Evolutionary conservation across 1,140 invertebrate genomes (phyloP).

Genomic region (Drosophila nigromelanica): DNA sequence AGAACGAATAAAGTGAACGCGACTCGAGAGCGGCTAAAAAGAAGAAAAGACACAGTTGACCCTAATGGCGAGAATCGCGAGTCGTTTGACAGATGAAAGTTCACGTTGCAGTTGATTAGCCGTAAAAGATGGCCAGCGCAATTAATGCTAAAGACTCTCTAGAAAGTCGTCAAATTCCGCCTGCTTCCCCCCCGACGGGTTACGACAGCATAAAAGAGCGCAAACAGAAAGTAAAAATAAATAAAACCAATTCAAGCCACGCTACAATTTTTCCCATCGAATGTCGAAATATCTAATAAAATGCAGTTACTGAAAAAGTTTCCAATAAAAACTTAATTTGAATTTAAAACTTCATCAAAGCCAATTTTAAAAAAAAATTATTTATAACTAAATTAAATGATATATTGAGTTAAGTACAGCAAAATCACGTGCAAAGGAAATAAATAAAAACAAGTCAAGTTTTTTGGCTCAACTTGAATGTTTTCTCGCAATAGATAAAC

Average conservation of each 20-base stretch:
- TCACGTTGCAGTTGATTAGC: slow-evolving; percentile 40
- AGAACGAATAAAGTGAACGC: slow-evolving; percentile 29
- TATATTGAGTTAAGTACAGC: too few species aligned
- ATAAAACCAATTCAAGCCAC: neutral
- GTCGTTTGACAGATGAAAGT: slow-evolving; percentile 53
- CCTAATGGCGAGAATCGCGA: slow-evolving; percentile 51
- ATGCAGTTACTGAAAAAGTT: too few species aligned
- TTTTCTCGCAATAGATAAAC: neutral
- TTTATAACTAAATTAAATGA: too few species aligned
- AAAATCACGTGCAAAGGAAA: too few species aligned
- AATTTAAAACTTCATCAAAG: too few species aligned
- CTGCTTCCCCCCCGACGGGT: neutral
- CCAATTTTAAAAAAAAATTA: too few species aligned
- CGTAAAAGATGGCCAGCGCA: slow-evolving; percentile 34
- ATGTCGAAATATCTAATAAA: too few species aligned
- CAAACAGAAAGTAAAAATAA: slow-evolving; percentile 5
- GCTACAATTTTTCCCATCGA: neutral
- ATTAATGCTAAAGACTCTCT: slow-evolving; percentile 6
- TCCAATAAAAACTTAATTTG: too few species aligned
- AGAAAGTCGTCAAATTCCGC: slow-evolving; percentile 9
- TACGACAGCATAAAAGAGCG: neutral
- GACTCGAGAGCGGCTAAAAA: neutral
- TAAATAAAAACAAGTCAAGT: too few species aligned
- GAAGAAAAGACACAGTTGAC: slow-evolving; percentile 23
- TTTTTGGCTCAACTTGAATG: neutral